These are phyloP conservation scores for Anser cygnoides DNA, from an alignment of 2,113 vertebrate species.

Conservation along the genomic window DNA sequence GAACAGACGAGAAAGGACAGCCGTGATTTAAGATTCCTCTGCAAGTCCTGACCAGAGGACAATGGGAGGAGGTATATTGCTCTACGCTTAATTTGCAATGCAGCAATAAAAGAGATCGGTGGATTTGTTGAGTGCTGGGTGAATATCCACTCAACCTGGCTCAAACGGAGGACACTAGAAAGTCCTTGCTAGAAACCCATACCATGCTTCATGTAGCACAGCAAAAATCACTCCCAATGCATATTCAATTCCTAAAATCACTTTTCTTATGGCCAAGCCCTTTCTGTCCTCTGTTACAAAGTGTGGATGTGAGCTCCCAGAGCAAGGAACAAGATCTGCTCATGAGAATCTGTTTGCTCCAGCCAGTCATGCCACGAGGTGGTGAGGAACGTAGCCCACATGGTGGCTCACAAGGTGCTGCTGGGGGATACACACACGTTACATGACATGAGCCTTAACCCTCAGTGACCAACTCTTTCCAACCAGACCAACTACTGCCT, in stretches of 20 bases:
- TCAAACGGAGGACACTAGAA: neutral
- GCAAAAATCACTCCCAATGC: neutral
- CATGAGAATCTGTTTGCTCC: neutral
- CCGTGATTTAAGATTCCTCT: neutral
- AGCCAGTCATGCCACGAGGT: neutral
- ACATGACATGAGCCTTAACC: fast-evolving
- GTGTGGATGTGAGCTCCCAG: neutral
- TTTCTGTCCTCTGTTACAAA: neutral
- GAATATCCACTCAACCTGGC: neutral
- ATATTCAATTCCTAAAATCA: neutral
- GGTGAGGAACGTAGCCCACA: neutral
- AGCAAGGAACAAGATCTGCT: neutral
- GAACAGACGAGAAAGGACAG: neutral
- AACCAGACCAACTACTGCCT: neutral
- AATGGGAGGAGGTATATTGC: neutral
- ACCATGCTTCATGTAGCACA: fast-evolving
- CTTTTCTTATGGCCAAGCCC: neutral
- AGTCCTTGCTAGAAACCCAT: neutral
- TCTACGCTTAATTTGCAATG: neutral
- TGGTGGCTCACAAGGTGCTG: neutral
- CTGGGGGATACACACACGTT: neutral
- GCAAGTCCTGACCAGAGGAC: neutral
- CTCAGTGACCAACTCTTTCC: neutral
- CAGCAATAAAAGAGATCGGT: neutral
- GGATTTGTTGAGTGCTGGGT: neutral